A percentile compares a stretch with the other conserved stretches of the same genome.
Conservation (phyloP, 2,797 vertebrate genomes). For the Pangasius macronema region DNA sequence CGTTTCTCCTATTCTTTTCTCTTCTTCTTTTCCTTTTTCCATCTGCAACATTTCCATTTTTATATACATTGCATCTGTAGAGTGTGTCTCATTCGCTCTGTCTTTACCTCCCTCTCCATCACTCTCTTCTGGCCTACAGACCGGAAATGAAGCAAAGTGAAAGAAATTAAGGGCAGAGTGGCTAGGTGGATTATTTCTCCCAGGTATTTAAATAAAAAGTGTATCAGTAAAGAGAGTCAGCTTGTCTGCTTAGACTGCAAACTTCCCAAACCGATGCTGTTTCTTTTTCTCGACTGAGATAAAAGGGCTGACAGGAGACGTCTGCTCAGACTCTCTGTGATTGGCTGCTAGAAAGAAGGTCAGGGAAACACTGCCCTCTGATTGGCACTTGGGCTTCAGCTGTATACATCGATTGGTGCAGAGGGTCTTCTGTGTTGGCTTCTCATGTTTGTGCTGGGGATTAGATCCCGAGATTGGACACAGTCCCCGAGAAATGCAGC, state of each 20-base stretch:
- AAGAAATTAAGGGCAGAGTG: neutral
- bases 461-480: conserved; percentile 72
- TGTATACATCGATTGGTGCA: conserved; percentile 29
- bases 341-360: conserved; percentile 59
- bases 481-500: conserved; percentile 66
- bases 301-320: conserved; percentile 18
- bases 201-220: conserved; percentile 11
- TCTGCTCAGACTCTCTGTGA: conserved; percentile 48
- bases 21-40: neutral
- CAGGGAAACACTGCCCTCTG: conserved; percentile 42
- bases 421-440: conserved; percentile 17
- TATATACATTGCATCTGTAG: neutral
- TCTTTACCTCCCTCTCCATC: neutral
- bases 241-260: neutral
- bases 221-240: neutral
- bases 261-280: neutral
- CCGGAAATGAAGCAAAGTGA: neutral
- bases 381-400: conserved; percentile 51
- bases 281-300: conserved; percentile 30
- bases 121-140: neutral
- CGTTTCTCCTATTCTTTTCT: neutral
- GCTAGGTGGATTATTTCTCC: neutral
- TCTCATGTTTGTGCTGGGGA: conserved; percentile 67
- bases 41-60: conserved; percentile 4
- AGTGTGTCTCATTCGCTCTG: neutral